These are phyloP conservation scores for Porites lutea DNA, from an alignment of 64 coral and sea anemone species.

Conservation along the genomic window DNA sequence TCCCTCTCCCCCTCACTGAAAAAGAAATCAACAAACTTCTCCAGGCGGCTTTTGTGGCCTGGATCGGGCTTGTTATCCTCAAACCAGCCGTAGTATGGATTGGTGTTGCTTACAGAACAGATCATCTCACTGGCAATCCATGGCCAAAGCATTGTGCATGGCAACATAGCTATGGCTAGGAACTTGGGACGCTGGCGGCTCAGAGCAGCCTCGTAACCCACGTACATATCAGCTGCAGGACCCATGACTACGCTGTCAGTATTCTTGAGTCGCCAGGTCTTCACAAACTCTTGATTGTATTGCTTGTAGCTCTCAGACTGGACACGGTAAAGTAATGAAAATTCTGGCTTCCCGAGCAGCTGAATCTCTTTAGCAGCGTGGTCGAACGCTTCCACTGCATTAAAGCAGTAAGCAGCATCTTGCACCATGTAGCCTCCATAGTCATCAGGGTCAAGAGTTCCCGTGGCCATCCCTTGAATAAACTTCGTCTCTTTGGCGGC, in stretches of 20 bases:
- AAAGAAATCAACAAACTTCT: conserved; percentile 65
- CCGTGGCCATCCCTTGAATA: conserved; percentile 42
- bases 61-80: conserved; percentile 42
- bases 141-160: conserved; percentile 69
- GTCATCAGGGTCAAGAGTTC: conserved; percentile 46
- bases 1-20: conserved; percentile 23
- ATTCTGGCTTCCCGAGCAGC: conserved; percentile 9
- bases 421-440: conserved; percentile 78
- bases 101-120: conserved; percentile 17
- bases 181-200: conserved; percentile 20
- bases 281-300: conserved; percentile 61
- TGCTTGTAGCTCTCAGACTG: conserved; percentile 53
- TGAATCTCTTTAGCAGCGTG: conserved; percentile 33
- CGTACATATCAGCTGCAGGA: conserved; percentile 60
- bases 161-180: conserved; percentile 58
- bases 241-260: conserved; percentile 56
- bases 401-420: conserved; percentile 72
- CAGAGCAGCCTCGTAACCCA: conserved; percentile 30
- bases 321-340: conserved; percentile 52
- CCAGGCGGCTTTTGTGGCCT: conserved; percentile 12
- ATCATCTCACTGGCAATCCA: conserved; percentile 48
- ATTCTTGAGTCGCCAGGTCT: conserved; percentile 47
- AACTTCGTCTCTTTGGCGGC: conserved; percentile 39
- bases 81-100: conserved; percentile 56
- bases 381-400: conserved; percentile 55